Evolutionary conservation across 2,888 invertebrate genomes (phyloP), one percentile per base, ranked within the genome.

Genomic region (Agonopterix subpropinquella): DNA sequence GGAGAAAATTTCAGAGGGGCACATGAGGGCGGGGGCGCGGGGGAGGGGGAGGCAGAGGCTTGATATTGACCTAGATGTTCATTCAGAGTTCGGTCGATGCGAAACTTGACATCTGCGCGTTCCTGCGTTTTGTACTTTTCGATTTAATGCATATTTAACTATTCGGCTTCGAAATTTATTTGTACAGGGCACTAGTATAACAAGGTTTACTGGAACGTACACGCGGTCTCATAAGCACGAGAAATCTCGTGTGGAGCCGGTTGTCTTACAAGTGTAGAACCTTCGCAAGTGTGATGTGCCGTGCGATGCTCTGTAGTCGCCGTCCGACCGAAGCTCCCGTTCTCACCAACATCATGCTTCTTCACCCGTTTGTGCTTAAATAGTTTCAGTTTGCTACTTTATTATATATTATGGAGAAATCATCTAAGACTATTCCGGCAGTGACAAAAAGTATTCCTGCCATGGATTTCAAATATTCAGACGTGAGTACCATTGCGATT

Each of bases 11-110:
- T 72, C 70, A 67, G 65, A 63, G 69, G 78, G 71, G 69, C 60
- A 62, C 62, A 69, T 69, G 7, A 28, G 64, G 68, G 47, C 68
- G 51, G 69, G 72, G 69, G 69, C 44, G 67, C 52, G 63, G 72
- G 70, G 70, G 70, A 56, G 63, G 72, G 70, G 70, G 70, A 56
- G 75, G 76, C 67, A 73, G 75, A 77, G 84, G 82, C 74, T 85
- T 88, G 88, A 86, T 88, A 87, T 88, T 88, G 88, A 88, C 88
- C 88, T 87, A 88, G 78, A 83, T 88, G 85, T 85, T 87, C 88
- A 87, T 87, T 87, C 84, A 87, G 82, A 80, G 85, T 81, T 86
- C 87, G 88, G 88, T 87, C 88, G 88, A 88, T 88, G 88, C 81
- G 85, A 85, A 81, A 83, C 85, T 84, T 85, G 81, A 86, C 87